Percentiles rank a stretch among this genome's conserved stretches.
Conservation (phyloP, 2,888 invertebrate genomes). For the Dolichomitus sp. region DNA sequence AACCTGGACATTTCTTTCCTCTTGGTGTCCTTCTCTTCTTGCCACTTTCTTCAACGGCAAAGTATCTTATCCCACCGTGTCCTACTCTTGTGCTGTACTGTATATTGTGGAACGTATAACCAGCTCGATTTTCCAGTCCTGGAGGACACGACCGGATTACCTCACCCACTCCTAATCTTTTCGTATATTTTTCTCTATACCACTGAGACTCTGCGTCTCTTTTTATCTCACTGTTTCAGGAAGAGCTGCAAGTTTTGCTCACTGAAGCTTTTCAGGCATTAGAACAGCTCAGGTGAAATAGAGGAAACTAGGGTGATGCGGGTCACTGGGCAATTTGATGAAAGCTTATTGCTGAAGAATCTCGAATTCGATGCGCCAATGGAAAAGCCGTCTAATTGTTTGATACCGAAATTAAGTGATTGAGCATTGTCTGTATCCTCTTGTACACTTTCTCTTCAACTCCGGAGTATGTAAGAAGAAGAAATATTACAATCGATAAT, state of each 20-base stretch:
- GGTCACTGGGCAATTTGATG: neutral
- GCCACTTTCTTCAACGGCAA: slow-evolving; percentile 23
- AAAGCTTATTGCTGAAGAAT: neutral
- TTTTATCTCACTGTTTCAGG: neutral
- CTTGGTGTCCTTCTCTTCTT: slow-evolving; percentile 5
- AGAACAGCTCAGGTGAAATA: neutral
- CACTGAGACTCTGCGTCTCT: neutral
- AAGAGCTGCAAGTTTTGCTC: slow-evolving; percentile 12
- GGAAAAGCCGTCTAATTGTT: neutral
- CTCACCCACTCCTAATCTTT: slow-evolving; percentile 60
- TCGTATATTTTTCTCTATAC: slow-evolving; percentile 40
- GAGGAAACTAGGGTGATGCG: neutral
- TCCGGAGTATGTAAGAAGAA: too few species aligned
- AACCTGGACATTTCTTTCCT: neutral
- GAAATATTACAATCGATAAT: too few species aligned
- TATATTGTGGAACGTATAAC: slow-evolving; percentile 44
- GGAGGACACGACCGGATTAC: slow-evolving; percentile 61
- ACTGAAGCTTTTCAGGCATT: neutral
- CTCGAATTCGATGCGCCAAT: neutral
- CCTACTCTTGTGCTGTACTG: slow-evolving; percentile 14
- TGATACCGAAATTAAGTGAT: neutral
- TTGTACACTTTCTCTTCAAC: too few species aligned
- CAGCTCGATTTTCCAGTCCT: slow-evolving; percentile 44
- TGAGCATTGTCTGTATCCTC: neutral
- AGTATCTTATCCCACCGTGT: slow-evolving; percentile 43